Evolutionary conservation across 2,797 vertebrate species (phyloP).

Genomic region (Anabacerthia variegaticeps): DNA sequence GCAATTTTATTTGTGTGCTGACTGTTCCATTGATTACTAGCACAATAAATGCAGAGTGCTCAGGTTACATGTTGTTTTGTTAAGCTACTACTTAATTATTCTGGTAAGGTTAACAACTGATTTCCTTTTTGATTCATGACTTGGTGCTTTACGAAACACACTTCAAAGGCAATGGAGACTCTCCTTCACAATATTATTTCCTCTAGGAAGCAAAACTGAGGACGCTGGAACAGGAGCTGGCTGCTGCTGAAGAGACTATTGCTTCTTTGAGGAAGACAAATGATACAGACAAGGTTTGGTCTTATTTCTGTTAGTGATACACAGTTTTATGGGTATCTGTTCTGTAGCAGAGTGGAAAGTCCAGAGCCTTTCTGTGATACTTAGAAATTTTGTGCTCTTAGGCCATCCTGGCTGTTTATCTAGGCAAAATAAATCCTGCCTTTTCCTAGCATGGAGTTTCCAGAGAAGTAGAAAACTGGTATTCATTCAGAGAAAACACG

Average conservation of each 20-base stretch:
- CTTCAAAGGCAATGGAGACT: not conserved
- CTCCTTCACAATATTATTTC: not conserved
- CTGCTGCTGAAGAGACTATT: conserved; percentile 73
- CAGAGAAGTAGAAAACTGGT: not conserved
- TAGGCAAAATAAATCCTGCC: not conserved
- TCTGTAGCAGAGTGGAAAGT: not conserved
- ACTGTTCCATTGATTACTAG: not conserved
- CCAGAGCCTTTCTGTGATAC: not conserved
- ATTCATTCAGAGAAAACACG: not conserved
- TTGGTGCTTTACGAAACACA: not conserved
- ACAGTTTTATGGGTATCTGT: not conserved
- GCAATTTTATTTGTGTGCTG: not conserved
- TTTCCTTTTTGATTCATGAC: not conserved
- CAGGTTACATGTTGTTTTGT: not conserved
- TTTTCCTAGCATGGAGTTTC: not conserved
- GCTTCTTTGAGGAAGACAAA: conserved; percentile 84
- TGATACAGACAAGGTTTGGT: conserved; percentile 86
- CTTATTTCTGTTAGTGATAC: not conserved
- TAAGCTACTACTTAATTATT: not conserved
- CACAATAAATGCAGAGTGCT: not conserved
- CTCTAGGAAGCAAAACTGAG: conserved; percentile 73
- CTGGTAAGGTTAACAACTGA: not conserved
- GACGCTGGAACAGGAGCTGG: conserved; percentile 79
- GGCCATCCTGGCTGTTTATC: not conserved
- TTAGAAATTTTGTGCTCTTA: not conserved